phyloP scores from a whole-genome alignment of 2,113 vertebrate species.

The Saccopteryx bilineata region DNA sequence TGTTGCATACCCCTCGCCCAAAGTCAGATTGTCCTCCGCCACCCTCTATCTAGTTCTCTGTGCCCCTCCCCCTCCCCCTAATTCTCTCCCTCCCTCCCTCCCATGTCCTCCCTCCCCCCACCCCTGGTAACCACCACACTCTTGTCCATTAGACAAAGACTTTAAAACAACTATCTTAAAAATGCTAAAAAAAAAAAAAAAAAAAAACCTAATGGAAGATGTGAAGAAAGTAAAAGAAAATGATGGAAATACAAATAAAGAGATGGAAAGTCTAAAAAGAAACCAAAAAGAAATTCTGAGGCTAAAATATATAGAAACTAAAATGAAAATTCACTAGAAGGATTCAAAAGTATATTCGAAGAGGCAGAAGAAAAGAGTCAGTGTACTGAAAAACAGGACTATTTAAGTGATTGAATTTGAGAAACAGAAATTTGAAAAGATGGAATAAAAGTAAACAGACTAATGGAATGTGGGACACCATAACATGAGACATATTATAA shows the following conservation, averaged over 20 bases:
- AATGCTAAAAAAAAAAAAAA: neutral
- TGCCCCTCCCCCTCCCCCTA: too few relatives aligned
- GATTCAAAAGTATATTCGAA: neutral
- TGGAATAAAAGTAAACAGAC: neutral
- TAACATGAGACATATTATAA: neutral
- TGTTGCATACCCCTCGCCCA: too few relatives aligned
- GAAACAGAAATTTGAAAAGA: neutral
- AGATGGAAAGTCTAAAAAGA: slow-evolving; percentile 21
- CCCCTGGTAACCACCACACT: too few relatives aligned
- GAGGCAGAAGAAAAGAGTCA: neutral
- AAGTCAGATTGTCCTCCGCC: too few relatives aligned
- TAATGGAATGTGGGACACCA: neutral
- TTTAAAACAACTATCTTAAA: neutral
- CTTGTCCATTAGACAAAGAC: neutral
- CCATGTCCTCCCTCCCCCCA: too few relatives aligned
- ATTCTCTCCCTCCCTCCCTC: too few relatives aligned
- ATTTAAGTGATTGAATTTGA: neutral
- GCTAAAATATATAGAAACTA: neutral
- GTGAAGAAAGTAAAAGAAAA: neutral
- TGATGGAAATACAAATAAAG: neutral
- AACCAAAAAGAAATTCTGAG: neutral
- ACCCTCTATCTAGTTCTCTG: too few relatives aligned
- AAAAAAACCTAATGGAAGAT: neutral
- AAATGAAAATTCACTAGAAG: neutral
- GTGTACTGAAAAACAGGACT: neutral